A percentile compares a stretch with the other conserved stretches of the same genome.
Conservation (phyloP, 2,888 invertebrate genomes). For the Agrochola circellaris region DNA sequence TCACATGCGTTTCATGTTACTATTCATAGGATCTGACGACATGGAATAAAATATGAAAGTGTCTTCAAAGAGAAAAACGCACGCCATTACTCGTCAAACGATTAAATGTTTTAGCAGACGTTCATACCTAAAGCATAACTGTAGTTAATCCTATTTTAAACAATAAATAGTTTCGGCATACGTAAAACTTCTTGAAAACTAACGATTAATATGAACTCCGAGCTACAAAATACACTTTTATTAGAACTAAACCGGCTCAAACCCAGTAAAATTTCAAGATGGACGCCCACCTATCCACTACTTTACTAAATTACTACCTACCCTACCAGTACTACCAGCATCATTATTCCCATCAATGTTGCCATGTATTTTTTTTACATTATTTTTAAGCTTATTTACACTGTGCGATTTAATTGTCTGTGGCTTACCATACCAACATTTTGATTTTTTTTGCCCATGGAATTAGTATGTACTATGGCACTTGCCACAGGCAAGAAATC, state of each 20-base stretch:
- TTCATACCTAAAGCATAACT: slow-evolving; percentile 94
- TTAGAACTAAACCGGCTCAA: slow-evolving; percentile 93
- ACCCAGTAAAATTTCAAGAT: slow-evolving; percentile 94
- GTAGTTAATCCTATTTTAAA: slow-evolving; percentile 91
- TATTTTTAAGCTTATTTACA: neutral
- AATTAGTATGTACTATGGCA: too few relatives aligned
- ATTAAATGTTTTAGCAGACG: slow-evolving; percentile 87
- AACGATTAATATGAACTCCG: slow-evolving; percentile 85
- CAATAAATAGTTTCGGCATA: slow-evolving; percentile 85
- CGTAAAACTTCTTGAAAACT: slow-evolving; percentile 88
- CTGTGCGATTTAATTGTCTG: neutral
- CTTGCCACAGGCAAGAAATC: too few relatives aligned
- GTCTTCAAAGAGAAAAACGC: slow-evolving; percentile 91
- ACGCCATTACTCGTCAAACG: slow-evolving; percentile 92
- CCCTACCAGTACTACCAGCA: slow-evolving; percentile 53
- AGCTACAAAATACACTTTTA: slow-evolving; percentile 89
- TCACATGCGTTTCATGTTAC: slow-evolving; percentile 72
- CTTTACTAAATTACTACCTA: slow-evolving; percentile 72
- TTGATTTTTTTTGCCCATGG: too few relatives aligned
- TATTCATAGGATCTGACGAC: slow-evolving; percentile 80
- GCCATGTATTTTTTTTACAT: slow-evolving; percentile 34
- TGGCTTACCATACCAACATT: neutral
- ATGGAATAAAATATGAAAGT: slow-evolving; percentile 89
- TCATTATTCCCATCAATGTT: slow-evolving; percentile 50
- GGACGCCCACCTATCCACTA: slow-evolving; percentile 93